phyloP scores from a whole-genome alignment of 2,113 vertebrate genomes.

The Barnardius zonarius region DNA sequence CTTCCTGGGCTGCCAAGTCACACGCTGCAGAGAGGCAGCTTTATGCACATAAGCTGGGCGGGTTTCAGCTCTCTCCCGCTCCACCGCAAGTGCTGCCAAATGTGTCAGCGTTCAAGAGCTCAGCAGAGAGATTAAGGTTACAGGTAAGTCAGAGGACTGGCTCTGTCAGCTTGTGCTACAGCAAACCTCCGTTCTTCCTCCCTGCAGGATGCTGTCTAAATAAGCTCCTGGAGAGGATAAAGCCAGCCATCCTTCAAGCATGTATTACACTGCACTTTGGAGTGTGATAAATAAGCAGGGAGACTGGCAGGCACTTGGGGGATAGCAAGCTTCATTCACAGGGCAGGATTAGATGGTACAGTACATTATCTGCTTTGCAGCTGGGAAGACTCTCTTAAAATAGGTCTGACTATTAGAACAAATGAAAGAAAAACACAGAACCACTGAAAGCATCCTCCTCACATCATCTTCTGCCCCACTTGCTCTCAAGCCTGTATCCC shows the following conservation, averaged over 20 bases:
- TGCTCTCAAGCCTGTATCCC: neutral
- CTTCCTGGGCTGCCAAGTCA: constrained; percentile 28
- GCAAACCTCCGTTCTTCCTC: neutral
- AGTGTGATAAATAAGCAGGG: constrained; percentile 1
- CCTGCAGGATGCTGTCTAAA: neutral
- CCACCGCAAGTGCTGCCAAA: constrained; percentile 20
- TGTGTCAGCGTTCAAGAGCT: neutral
- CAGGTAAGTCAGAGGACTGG: constrained; percentile 31
- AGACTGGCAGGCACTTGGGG: constrained; percentile 28
- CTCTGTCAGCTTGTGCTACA: neutral
- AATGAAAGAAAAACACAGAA: neutral
- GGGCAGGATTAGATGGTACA: neutral
- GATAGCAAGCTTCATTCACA: neutral
- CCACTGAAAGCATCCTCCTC: neutral
- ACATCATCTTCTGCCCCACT: constrained; percentile 1
- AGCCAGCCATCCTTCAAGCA: neutral
- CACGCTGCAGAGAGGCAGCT: constrained; percentile 11
- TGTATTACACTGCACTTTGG: neutral
- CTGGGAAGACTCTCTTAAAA: constrained; percentile 36
- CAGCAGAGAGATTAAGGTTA: constrained; percentile 3
- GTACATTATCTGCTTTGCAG: constrained; percentile 19
- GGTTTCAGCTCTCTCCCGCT: neutral
- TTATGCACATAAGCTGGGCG: neutral
- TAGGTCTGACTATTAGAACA: neutral
- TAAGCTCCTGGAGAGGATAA: neutral